These are phyloP conservation scores for Burhinus bistriatus DNA, from an alignment of 2,113 vertebrate species.

Conservation along the genomic window DNA sequence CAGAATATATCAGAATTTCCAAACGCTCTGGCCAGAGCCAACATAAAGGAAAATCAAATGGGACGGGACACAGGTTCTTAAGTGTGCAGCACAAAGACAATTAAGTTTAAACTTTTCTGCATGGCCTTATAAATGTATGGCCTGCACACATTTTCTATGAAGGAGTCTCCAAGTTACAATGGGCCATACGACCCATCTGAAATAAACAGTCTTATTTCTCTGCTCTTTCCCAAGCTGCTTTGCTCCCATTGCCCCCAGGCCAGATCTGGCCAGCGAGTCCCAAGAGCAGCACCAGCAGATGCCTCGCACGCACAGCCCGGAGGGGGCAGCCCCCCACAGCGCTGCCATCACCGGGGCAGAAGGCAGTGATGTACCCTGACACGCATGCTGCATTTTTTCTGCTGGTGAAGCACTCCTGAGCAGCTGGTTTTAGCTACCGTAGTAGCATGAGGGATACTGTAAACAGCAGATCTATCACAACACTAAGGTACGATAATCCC, in stretches of 20 bases:
- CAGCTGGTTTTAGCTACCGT: not conserved
- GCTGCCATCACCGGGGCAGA: rapidly evolving
- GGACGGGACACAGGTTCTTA: rapidly evolving
- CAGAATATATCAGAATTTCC: not conserved
- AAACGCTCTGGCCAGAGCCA: not conserved
- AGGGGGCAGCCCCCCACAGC: rapidly evolving
- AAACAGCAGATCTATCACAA: slow-evolving; percentile 1
- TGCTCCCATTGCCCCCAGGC: not conserved
- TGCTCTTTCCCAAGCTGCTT: not conserved
- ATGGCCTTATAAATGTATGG: not conserved
- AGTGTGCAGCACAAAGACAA: not conserved
- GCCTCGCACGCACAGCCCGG: rapidly evolving
- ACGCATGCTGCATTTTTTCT: not conserved
- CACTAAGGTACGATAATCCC: not conserved
- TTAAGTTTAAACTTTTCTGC: not conserved
- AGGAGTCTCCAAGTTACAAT: not conserved
- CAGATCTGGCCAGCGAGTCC: not conserved
- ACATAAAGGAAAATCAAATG: not conserved
- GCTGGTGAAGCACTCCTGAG: not conserved
- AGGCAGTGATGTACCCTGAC: not conserved
- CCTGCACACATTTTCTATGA: not conserved
- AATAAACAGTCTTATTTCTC: not conserved
- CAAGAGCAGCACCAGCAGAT: not conserved
- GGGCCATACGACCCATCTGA: not conserved
- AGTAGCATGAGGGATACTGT: not conserved